A percentile compares a stretch with the other conserved stretches of the same genome.
These are phyloP conservation scores for Addax nasomaculatus DNA, from an alignment of 2,113 vertebrate genomes.

Conservation along the genomic window DNA sequence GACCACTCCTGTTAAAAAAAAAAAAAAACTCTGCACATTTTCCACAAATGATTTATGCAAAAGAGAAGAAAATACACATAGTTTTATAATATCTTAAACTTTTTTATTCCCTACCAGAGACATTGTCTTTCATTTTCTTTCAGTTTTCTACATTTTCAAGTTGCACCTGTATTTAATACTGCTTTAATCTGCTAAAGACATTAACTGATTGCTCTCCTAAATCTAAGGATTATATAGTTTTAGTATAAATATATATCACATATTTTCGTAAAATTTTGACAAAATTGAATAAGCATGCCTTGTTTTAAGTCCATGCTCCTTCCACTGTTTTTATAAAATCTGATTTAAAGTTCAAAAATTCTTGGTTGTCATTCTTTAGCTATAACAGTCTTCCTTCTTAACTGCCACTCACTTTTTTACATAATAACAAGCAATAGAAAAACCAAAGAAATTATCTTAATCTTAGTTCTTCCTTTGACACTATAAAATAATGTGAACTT, in stretches of 20 bases:
- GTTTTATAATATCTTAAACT: slow-evolving; percentile 69
- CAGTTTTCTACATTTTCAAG: slow-evolving; percentile 72
- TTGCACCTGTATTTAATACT: slow-evolving; percentile 71
- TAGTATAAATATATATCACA: slow-evolving; percentile 78
- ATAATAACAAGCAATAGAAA: slow-evolving; percentile 67
- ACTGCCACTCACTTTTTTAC: slow-evolving; percentile 60
- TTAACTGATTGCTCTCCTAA: slow-evolving; percentile 66
- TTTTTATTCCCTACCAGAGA: slow-evolving; percentile 75
- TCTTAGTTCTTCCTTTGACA: slow-evolving; percentile 51
- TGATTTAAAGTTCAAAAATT: slow-evolving; percentile 72
- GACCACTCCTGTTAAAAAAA: slow-evolving; percentile 50
- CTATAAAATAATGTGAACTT: slow-evolving; percentile 58
- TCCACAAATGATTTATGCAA: slow-evolving; percentile 68
- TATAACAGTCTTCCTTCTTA: slow-evolving; percentile 62
- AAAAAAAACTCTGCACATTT: slow-evolving; percentile 44
- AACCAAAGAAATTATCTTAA: slow-evolving; percentile 59
- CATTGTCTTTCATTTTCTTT: slow-evolving; percentile 61
- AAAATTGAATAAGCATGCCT: slow-evolving; percentile 76
- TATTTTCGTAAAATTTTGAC: slow-evolving; percentile 76
- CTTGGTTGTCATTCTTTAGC: slow-evolving; percentile 61
- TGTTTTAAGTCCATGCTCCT: slow-evolving; percentile 73
- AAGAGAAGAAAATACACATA: slow-evolving; percentile 76
- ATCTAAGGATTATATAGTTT: slow-evolving; percentile 74
- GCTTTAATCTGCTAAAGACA: slow-evolving; percentile 71
- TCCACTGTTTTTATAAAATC: slow-evolving; percentile 75